phyloP scores from a whole-genome alignment of 2,888 invertebrate species.

The Drosophila niveifrons region DNA sequence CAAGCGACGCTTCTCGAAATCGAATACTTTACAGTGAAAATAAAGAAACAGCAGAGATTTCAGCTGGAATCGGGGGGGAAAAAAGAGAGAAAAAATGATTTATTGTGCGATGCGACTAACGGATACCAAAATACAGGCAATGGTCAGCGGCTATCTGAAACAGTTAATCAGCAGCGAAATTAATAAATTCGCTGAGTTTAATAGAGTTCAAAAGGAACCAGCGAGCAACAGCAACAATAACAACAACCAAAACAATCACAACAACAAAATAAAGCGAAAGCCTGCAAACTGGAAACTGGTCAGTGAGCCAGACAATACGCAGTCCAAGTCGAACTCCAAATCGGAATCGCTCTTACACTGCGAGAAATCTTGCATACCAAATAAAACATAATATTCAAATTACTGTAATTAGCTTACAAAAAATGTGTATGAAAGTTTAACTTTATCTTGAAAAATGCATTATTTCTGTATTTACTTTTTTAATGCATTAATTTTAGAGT shows the following conservation, averaged over 20 bases:
- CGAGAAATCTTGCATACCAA: background rate
- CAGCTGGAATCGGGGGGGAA: constrained; percentile 4
- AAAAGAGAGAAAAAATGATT: constrained; percentile 63
- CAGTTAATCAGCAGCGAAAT: constrained; percentile 79
- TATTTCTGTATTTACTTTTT: too few species aligned
- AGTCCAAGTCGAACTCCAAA: constrained; percentile 43
- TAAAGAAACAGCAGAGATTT: constrained; percentile 45
- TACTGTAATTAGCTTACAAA: too few species aligned
- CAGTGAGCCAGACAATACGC: constrained; percentile 63
- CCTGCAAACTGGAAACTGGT: constrained; percentile 57
- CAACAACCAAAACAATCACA: constrained; percentile 26
- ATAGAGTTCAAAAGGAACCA: constrained; percentile 80
- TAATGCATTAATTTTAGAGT: too few species aligned
- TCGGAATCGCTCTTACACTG: constrained; percentile 26
- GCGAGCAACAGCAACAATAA: constrained; percentile 35
- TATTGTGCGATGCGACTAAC: constrained; percentile 71
- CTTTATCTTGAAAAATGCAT: too few species aligned
- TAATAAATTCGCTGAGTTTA: constrained; percentile 81
- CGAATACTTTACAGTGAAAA: background rate
- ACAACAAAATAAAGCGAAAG: constrained; percentile 40
- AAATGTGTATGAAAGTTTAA: too few species aligned
- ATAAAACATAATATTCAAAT: background rate
- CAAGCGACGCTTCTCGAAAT: constrained; percentile 10
- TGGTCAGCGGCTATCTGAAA: constrained; percentile 73
- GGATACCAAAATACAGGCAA: constrained; percentile 62